phyloP scores from a whole-genome alignment of 1,140 invertebrate species.

The Polypedilum pembai region DNA sequence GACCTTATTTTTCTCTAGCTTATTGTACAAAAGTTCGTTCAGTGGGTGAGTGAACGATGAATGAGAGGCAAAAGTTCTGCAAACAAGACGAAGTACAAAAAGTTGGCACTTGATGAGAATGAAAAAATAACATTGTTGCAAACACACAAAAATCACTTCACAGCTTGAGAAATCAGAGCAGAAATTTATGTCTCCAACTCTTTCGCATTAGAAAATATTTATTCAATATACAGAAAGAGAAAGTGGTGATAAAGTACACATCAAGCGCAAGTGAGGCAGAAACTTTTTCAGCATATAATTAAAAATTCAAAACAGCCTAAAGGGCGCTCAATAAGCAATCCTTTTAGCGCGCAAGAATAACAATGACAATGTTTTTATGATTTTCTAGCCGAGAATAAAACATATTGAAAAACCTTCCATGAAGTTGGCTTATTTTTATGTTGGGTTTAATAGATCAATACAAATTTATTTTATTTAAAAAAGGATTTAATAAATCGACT shows the following conservation, averaged over 20 bases:
- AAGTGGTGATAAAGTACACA: background rate
- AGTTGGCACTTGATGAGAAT: background rate
- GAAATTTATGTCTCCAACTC: background rate
- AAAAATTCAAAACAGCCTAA: background rate
- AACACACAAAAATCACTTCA: background rate
- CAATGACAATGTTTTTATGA: background rate
- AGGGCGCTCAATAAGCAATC: background rate
- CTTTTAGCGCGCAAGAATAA: background rate
- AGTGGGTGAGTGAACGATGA: background rate
- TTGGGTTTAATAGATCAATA: no score
- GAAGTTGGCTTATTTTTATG: no score
- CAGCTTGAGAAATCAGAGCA: background rate
- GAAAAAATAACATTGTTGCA: constrained; percentile 9
- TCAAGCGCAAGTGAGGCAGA: background rate
- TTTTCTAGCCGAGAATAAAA: background rate
- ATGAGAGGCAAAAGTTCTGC: background rate
- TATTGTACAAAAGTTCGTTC: background rate
- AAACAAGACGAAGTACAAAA: background rate
- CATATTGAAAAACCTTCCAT: no score
- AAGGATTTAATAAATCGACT: no score
- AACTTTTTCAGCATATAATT: constrained; percentile 5
- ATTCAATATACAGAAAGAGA: background rate
- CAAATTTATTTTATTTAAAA: no score
- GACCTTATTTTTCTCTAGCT: background rate
- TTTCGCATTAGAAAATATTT: background rate